A percentile compares a stretch with the other conserved stretches of the same genome.
Evolutionary conservation across 1,140 invertebrate species (phyloP).

Genomic region (Zophobas morio): DNA sequence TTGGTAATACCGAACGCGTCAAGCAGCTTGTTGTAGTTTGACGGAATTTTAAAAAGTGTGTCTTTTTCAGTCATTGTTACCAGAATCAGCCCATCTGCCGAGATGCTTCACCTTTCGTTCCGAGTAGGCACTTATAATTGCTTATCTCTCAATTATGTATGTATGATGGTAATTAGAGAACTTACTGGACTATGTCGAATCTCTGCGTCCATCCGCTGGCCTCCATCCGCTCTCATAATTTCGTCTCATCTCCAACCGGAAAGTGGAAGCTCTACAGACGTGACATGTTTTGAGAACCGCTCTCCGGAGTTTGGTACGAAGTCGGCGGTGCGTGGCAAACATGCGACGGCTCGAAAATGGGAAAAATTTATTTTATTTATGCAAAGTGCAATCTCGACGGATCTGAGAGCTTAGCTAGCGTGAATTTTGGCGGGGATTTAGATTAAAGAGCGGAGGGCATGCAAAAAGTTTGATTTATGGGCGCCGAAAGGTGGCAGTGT

Average conservation of each 20-base stretch:
- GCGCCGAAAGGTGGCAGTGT: not conserved
- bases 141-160: constrained; percentile 42
- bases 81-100: constrained; percentile 22
- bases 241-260: constrained; percentile 34
- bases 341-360: not conserved
- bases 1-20: no score
- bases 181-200: constrained; percentile 38
- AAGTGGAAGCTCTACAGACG: constrained; percentile 5
- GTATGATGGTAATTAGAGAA: constrained; percentile 37
- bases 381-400: not conserved
- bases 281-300: constrained; percentile 1
- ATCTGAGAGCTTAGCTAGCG: not conserved
- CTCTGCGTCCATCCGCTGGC: constrained; percentile 32
- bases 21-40: no score
- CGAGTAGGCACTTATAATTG: constrained; percentile 32
- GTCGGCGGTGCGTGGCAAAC: constrained; percentile 24
- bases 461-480: constrained; percentile 7
- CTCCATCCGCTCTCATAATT: constrained; percentile 38
- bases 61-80: constrained; percentile 10
- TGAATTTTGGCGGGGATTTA: constrained; percentile 9
- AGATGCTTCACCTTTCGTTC: constrained; percentile 34
- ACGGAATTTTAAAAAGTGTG: no score
- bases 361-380: not conserved
- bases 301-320: not conserved
- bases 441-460: not conserved